Percentiles rank a stretch among this genome's conserved stretches.
Evolutionary conservation across 1,140 invertebrate species (phyloP).

Genomic region (Drosophila navojoa): DNA sequence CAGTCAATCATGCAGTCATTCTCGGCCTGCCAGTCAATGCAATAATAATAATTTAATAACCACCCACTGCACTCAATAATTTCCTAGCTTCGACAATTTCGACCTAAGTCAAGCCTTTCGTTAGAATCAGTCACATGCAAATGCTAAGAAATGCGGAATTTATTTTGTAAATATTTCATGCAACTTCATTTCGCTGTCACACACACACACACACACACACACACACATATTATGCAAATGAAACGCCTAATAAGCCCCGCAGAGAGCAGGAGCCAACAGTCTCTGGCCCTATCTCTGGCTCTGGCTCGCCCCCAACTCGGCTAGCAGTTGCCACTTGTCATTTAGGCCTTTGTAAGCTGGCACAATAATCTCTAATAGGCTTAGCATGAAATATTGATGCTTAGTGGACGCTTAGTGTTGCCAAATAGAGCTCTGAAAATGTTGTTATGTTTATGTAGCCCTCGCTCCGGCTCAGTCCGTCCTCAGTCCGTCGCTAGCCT

Average conservation of each 20-base stretch:
- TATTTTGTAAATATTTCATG: constrained; percentile 23
- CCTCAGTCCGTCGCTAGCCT: constrained; percentile 14
- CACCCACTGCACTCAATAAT: background rate
- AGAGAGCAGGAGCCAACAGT: background rate
- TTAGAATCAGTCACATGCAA: too few species aligned
- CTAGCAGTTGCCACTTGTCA: constrained; percentile 61
- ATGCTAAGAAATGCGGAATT: too few species aligned
- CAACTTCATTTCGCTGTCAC: constrained; percentile 37
- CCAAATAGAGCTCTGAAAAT: constrained; percentile 66
- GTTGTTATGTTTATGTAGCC: constrained; percentile 38
- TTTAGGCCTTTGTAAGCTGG: constrained; percentile 70
- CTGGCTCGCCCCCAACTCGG: background rate
- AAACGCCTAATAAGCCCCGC: constrained; percentile 35
- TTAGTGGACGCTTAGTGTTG: constrained; percentile 77
- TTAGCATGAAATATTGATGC: constrained; percentile 81
- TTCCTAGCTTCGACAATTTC: too few species aligned
- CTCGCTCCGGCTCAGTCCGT: too few species aligned
- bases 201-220: constrained; percentile 33
- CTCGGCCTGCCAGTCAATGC: too few species aligned
- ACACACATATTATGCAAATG: constrained; percentile 65
- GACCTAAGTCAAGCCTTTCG: background rate
- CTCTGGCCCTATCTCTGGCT: background rate
- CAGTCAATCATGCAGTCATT: too few species aligned
- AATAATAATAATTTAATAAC: too few species aligned
- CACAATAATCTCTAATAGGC: constrained; percentile 81